Percentiles rank a stretch among this genome's conserved stretches.
phyloP scores from a whole-genome alignment of 2,888 invertebrate species.

The Folsomia manolachei region DNA sequence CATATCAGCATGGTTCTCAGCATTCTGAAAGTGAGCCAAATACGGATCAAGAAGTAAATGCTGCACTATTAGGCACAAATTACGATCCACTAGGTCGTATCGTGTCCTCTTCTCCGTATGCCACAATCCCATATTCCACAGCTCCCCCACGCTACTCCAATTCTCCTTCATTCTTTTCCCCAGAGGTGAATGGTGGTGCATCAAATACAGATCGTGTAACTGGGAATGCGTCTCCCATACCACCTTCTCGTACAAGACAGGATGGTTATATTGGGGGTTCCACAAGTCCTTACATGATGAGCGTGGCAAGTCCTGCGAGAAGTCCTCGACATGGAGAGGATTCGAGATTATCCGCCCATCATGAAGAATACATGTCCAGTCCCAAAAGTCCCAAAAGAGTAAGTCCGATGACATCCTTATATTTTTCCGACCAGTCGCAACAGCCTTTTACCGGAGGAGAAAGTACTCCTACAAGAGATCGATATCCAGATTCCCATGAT shows the following conservation, averaged over 20 bases:
- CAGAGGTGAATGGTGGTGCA: conserved; percentile 30
- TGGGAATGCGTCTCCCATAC: conserved; percentile 19
- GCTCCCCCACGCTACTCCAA: conserved; percentile 27
- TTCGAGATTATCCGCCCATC: conserved; percentile 54
- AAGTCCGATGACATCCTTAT: conserved; percentile 41
- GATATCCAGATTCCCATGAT: conserved; percentile 32
- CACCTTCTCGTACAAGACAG: conserved; percentile 62
- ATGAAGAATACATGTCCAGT: conserved; percentile 28
- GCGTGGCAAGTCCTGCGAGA: conserved; percentile 45
- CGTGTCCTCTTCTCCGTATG: conserved; percentile 59
- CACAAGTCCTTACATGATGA: conserved; percentile 39
- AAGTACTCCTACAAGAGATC: conserved; percentile 28
- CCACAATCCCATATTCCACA: background rate
- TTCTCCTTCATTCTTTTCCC: conserved; percentile 35
- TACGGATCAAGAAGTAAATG: conserved; percentile 64
- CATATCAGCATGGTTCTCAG: conserved; percentile 63
- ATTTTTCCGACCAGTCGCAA: conserved; percentile 36
- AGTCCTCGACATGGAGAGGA: conserved; percentile 62
- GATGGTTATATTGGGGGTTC: conserved; percentile 58
- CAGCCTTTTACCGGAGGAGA: conserved; percentile 11
- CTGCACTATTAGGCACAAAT: conserved; percentile 49
- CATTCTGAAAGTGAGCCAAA: conserved; percentile 57
- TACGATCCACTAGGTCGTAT: conserved; percentile 44
- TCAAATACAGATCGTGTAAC: conserved; percentile 15
- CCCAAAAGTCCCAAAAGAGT: conserved; percentile 34